Evolutionary conservation across 2,797 vertebrate species (phyloP), one percentile per base, ranked within the genome.

Genomic region (Chanos chanos): DNA sequence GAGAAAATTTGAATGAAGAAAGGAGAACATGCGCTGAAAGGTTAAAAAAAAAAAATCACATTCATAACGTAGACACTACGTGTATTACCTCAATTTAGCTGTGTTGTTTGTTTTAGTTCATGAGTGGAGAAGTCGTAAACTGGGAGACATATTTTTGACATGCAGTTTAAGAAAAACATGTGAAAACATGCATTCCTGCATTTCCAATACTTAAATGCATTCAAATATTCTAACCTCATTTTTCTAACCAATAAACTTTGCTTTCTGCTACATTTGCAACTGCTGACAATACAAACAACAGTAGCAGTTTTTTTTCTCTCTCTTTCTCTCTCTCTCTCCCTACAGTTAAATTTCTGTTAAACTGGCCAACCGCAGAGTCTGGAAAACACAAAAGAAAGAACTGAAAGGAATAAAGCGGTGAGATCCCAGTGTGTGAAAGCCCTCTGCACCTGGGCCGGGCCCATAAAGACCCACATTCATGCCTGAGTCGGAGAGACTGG

Each of bases 381-480:
- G 18, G 30, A 5, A 34, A 49, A 36, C 70, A 76, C 71, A 80
- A 78, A 72, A 82, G 78, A 84, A 85, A 54, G 82, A 60, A 77
- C 68, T 81, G 78, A 79, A 69, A 72, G 81, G 82, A 68, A 76
- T 2, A 1, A 9, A 58, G 72, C 84, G 82, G 80, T 78, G 74
- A 76, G 83, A 71, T 79, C 74, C 81, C 81, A 64, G 63, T 22
- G 73, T 78, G 79, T 83, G 85, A 80, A 81, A 76, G 75, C 78
- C 76, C 10, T 41, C 84, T 89, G 89, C 87, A 91, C 89, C 90
- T 92, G 89, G 89, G 78, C 61, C 66, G 67, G 64, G 64, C 4
- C 25, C 74, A 85, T 80, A 85, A 90, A 86, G 76, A 80, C 65
- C 77, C 73, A 77, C 82, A 90, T 91, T 92, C 89, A 91, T 87